Conservation (phyloP, 2,113 vertebrate species). For the Dipodomys spectabilis region DNA sequence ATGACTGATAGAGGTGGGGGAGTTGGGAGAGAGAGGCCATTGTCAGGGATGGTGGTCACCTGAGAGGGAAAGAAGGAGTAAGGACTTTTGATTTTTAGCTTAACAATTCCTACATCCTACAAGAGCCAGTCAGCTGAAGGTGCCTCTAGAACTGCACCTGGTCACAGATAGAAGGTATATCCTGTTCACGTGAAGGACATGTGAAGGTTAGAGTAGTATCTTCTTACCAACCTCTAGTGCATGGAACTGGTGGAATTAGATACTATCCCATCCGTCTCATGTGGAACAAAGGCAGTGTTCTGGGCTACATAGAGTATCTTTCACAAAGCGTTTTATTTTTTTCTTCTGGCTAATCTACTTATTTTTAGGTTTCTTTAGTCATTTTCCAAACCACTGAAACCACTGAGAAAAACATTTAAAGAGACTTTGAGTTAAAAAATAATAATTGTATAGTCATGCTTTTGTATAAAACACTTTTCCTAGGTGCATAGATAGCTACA, state of each 20-base stretch:
- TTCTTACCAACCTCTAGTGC: neutral
- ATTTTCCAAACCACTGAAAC: conserved; percentile 46
- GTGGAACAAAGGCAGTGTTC: neutral
- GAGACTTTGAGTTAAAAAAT: neutral
- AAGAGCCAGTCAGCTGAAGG: conserved; percentile 27
- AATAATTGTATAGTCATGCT: no score
- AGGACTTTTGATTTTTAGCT: neutral
- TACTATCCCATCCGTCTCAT: neutral
- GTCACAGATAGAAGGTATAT: neutral
- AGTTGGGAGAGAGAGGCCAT: no score
- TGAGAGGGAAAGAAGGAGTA: neutral
- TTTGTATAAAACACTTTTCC: no score
- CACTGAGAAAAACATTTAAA: neutral
- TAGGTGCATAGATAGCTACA: no score
- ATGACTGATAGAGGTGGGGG: no score
- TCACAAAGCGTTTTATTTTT: neutral
- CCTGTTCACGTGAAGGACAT: neutral
- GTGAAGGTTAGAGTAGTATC: neutral
- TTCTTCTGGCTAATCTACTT: conserved; percentile 13
- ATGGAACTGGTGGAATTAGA: neutral
- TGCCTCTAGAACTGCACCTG: neutral
- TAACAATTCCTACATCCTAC: neutral
- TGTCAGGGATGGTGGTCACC: neutral
- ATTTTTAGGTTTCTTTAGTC: conserved; percentile 29
- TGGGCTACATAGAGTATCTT: neutral